phyloP scores from a whole-genome alignment of 2,797 vertebrate species.

The Myripristis jacobus region DNA sequence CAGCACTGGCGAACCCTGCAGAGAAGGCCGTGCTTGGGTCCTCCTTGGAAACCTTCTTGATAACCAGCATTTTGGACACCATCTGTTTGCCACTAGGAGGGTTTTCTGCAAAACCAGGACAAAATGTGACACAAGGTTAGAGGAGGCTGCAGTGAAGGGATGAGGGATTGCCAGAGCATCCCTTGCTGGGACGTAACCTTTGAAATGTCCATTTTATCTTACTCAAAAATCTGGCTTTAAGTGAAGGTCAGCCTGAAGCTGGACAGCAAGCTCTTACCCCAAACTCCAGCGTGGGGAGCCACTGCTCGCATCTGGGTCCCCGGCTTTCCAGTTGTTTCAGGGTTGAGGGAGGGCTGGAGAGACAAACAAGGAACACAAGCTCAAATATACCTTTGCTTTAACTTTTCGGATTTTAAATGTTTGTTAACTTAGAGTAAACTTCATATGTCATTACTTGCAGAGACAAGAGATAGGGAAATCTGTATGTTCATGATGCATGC shows the following conservation, averaged over 20 bases:
- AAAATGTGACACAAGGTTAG: not conserved
- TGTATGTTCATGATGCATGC: not conserved
- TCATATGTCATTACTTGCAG: not conserved
- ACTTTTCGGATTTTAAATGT: not conserved
- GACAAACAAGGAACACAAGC: slow-evolving; percentile 28
- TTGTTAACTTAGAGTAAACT: not conserved
- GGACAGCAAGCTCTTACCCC: slow-evolving; percentile 86
- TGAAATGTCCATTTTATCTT: not conserved
- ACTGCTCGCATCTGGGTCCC: slow-evolving; percentile 90
- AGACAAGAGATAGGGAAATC: not conserved
- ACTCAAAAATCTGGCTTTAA: not conserved
- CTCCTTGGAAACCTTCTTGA: slow-evolving; percentile 99
- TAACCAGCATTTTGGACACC: slow-evolving; percentile 98
- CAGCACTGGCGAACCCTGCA: slow-evolving; percentile 93
- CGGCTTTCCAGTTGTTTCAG: slow-evolving; percentile 96
- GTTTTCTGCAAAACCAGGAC: slow-evolving; percentile 86
- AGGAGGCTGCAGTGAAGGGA: not conserved
- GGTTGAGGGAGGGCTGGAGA: slow-evolving; percentile 96
- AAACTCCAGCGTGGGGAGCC: slow-evolving; percentile 97
- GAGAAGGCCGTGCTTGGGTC: slow-evolving; percentile 95
- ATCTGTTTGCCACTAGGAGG: slow-evolving; percentile 98
- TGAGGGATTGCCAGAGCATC: not conserved
- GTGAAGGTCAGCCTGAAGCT: not conserved
- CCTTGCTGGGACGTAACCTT: not conserved
- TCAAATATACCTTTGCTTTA: slow-evolving; percentile 7